These are phyloP conservation scores for Seira ritae DNA, from an alignment of 2,888 invertebrate species.

Conservation along the genomic window DNA sequence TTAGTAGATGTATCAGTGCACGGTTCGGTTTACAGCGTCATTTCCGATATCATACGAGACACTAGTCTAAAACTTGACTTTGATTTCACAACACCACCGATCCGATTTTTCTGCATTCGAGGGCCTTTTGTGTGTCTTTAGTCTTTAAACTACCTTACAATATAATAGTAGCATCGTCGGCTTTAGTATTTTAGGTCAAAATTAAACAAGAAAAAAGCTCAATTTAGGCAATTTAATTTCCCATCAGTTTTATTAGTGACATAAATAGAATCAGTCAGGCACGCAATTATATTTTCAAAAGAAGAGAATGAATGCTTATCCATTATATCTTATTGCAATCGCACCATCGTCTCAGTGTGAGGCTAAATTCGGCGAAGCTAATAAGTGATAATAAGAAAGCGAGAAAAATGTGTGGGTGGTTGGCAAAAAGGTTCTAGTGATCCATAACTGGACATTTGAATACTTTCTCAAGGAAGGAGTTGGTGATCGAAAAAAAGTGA, in stretches of 20 bases:
- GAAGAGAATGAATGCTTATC: not conserved
- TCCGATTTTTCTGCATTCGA: constrained; percentile 56
- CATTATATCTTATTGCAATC: not conserved
- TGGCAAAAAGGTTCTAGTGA: constrained; percentile 47
- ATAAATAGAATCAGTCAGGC: not conserved
- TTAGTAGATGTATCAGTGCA: not conserved
- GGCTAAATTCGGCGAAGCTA: not conserved
- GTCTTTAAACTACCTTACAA: constrained; percentile 20
- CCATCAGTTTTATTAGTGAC: too few species aligned
- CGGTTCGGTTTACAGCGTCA: constrained; percentile 45
- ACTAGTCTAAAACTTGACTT: constrained; percentile 68
- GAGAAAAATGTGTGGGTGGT: constrained; percentile 47
- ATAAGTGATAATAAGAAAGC: not conserved
- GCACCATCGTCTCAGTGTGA: not conserved
- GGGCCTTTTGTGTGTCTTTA: constrained; percentile 61
- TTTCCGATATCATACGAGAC: constrained; percentile 57
- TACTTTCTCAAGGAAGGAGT: not conserved
- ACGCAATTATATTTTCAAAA: not conserved
- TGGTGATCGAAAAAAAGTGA: not conserved
- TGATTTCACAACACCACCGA: constrained; percentile 62
- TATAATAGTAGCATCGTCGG: not conserved
- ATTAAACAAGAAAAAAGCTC: too few species aligned
- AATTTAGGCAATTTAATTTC: too few species aligned
- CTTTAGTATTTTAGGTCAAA: not conserved
- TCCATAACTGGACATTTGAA: constrained; percentile 50